Evolutionary conservation across 2,888 invertebrate species (phyloP), one percentile per base, ranked within the genome.

Genomic region (Yponomeuta sedellus): DNA sequence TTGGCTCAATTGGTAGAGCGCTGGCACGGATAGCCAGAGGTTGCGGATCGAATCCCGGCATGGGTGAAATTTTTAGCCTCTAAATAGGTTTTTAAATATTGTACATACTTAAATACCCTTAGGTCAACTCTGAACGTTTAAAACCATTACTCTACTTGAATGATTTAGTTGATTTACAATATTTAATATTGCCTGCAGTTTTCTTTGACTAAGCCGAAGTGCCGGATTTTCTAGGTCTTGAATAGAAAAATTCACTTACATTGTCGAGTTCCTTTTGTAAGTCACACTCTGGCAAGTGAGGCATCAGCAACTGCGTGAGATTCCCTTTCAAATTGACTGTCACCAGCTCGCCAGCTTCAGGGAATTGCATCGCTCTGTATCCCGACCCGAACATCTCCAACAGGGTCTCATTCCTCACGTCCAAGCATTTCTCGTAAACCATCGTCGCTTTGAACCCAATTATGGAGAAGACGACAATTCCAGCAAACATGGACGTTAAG

Each of bases 401-500:
- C 62, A 95, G 75, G 0, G 94, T 94, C 58, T 85, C 80, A 74
- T 95, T 95, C 70, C 94, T 89, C 57, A 92, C 91, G 8, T 89
- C 91, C 72, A 96, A 83, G 78, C 96, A 96, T 73, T 94, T 94
- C 74, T 96, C 95, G 75, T 95, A 95, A n/a, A 94, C 94, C 94
- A 95, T 94, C 1, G 96, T 96, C 0, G 96, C 96, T 84, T 97
- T 97, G 79, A 97, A 97, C 16, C 97, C 99, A 70, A 99, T 97
- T 44, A 99, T 96, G 0, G 98, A 97, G 82, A 99, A 99, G 22
- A 99, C 97, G 2, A 98, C 98, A 62, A 98, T 96, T 0, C 98
- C 98, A 66, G 98, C 98, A 80, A 98, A 99, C 95, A 99, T 96
- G 1, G 98, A 98, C 0, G 99, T 99, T 73, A 96, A 94, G 78